Percentiles rank a stretch among this genome's conserved stretches.
These are phyloP conservation scores for Dissostichus mawsoni DNA, from an alignment of 2,113 vertebrate species.

Conservation along the genomic window DNA sequence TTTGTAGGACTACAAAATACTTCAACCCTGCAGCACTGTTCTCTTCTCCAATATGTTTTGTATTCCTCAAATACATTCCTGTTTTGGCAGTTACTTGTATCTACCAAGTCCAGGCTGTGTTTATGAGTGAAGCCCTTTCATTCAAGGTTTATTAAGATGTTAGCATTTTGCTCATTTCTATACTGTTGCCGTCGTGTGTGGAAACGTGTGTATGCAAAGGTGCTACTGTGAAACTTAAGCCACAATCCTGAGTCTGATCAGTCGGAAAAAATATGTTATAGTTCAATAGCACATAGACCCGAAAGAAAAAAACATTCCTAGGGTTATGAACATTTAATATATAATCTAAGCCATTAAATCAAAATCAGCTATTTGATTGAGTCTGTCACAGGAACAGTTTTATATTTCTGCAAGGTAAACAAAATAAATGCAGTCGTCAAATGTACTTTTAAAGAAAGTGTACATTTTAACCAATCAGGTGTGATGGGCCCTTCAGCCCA, in stretches of 20 bases:
- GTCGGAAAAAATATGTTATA: constrained; percentile 66
- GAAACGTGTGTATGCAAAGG: constrained; percentile 41
- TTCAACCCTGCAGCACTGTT: too few species aligned
- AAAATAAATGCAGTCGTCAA: constrained; percentile 24
- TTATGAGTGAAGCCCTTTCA: constrained; percentile 19
- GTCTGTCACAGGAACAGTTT: constrained; percentile 30
- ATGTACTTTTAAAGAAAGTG: constrained; percentile 42
- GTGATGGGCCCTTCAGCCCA: neutral
- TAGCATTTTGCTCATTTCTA: constrained; percentile 61
- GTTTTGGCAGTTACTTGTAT: constrained; percentile 62
- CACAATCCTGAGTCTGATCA: constrained; percentile 55
- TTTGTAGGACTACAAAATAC: too few species aligned
- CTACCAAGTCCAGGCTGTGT: constrained; percentile 10
- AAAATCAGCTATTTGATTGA: constrained; percentile 33
- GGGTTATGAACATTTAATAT: constrained; percentile 33
- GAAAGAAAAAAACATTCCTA: constrained; percentile 45
- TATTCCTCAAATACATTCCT: constrained; percentile 2
- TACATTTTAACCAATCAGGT: constrained; percentile 38
- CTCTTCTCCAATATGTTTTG: constrained; percentile 2
- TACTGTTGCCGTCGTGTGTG: constrained; percentile 60
- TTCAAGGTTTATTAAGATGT: constrained; percentile 37
- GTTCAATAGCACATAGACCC: constrained; percentile 46
- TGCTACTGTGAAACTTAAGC: constrained; percentile 69
- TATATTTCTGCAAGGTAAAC: constrained; percentile 52
- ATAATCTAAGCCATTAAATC: constrained; percentile 52